phyloP scores from a whole-genome alignment of 2,888 invertebrate species.

The Malthinus flaveolus region DNA sequence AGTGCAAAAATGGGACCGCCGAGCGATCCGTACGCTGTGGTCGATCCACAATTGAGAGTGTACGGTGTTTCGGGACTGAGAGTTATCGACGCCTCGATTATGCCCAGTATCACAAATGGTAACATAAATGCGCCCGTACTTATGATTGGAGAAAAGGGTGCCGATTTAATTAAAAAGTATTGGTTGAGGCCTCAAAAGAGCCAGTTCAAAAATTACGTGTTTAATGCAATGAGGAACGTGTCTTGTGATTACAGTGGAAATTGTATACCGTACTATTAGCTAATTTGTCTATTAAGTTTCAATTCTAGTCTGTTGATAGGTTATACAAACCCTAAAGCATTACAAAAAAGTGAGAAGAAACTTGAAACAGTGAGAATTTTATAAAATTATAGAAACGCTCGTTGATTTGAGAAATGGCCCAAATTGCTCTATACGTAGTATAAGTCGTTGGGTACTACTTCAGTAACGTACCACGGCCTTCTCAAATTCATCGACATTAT shows the following conservation, averaged over 20 bases:
- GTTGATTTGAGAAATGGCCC: too few species aligned
- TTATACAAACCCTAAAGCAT: neutral
- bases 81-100: slow-evolving; percentile 84
- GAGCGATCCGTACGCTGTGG: slow-evolving; percentile 77
- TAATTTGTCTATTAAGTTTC: neutral
- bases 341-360: too few species aligned
- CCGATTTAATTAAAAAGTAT: slow-evolving; percentile 75
- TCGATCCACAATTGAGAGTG: slow-evolving; percentile 76
- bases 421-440: too few species aligned
- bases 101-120: slow-evolving; percentile 83
- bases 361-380: too few species aligned
- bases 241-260: neutral
- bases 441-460: too few species aligned
- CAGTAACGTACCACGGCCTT: too few species aligned
- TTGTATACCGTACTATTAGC: neutral
- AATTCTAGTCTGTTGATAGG: neutral
- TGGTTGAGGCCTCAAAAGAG: slow-evolving; percentile 57
- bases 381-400: too few species aligned
- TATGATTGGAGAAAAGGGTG: slow-evolving; percentile 85
- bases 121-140: slow-evolving; percentile 85
- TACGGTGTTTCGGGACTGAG: slow-evolving; percentile 78
- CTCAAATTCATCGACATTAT: too few species aligned
- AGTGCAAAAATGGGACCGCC: slow-evolving; percentile 84
- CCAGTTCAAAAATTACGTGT: neutral
- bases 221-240: neutral